These are phyloP conservation scores for Puntigrus tetrazona DNA, from an alignment of 2,113 vertebrate genomes.

Conservation along the genomic window DNA sequence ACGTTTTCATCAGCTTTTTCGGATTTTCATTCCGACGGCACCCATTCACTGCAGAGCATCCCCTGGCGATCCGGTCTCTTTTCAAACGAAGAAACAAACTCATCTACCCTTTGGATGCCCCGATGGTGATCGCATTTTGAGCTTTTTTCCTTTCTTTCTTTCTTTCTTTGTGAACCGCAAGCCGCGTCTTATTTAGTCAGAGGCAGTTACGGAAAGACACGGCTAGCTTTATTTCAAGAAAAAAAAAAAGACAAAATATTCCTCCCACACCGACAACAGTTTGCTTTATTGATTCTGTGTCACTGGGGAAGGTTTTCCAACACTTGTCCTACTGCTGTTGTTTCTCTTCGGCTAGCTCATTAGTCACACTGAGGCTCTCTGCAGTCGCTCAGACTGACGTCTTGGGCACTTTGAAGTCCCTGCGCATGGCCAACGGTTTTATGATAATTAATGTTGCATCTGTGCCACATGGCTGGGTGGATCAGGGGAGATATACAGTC, in stretches of 20 bases:
- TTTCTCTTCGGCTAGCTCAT: slow-evolving; percentile 34
- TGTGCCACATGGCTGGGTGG: slow-evolving; percentile 52
- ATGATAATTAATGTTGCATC: slow-evolving; percentile 57
- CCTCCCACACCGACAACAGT: neutral
- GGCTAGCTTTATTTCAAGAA: neutral
- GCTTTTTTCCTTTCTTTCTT: no score
- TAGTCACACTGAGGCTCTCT: slow-evolving; percentile 46
- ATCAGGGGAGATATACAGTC: slow-evolving; percentile 43
- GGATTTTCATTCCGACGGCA: no score
- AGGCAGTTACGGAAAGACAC: neutral
- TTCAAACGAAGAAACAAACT: no score
- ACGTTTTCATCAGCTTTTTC: no score
- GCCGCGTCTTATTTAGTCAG: neutral
- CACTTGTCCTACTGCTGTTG: slow-evolving; percentile 35
- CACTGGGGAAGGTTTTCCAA: slow-evolving; percentile 15
- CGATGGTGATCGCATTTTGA: no score
- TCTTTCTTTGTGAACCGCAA: no score
- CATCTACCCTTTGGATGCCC: no score
- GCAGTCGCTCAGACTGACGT: slow-evolving; percentile 37
- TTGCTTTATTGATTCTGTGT: slow-evolving; percentile 38
- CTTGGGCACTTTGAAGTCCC: slow-evolving; percentile 52
- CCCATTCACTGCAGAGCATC: no score
- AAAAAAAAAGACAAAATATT: neutral
- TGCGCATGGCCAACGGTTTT: slow-evolving; percentile 40
- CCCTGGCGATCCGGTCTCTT: no score